Conservation (phyloP, 2,113 vertebrate species). For the Opisthocomus hoazin region DNA sequence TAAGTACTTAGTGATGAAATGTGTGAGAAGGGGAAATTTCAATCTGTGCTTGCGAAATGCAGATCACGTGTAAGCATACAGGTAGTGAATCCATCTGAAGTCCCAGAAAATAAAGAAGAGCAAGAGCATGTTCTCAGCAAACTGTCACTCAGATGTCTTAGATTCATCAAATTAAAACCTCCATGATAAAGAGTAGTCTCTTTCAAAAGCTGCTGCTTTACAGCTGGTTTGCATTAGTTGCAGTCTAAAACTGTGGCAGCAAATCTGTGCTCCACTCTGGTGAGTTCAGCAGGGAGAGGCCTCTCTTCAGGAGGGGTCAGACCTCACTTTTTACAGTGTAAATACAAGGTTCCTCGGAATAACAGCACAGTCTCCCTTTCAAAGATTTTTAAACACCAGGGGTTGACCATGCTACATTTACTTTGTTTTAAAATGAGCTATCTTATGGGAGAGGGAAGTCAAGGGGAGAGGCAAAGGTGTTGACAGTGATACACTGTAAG, state of each 20-base stretch:
- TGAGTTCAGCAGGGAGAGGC: conserved; percentile 56
- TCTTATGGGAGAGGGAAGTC: not conserved
- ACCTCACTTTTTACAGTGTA: conserved; percentile 67
- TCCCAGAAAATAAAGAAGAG: not conserved
- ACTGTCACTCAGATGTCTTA: conserved; percentile 12
- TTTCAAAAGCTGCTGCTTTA: conserved; percentile 28
- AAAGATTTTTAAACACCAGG: conserved; percentile 60
- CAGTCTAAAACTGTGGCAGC: conserved; percentile 61
- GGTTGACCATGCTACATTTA: conserved; percentile 59
- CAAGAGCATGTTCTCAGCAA: not conserved
- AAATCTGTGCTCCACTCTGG: conserved; percentile 15
- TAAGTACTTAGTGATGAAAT: not conserved
- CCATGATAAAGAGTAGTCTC: conserved; percentile 36
- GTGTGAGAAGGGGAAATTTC: not conserved
- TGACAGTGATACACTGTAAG: not conserved
- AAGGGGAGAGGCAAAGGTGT: not conserved
- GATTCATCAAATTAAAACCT: conserved; percentile 63
- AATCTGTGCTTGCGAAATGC: not conserved
- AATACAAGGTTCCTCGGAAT: conserved; percentile 59
- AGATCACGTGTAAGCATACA: not conserved
- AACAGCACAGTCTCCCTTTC: conserved; percentile 58
- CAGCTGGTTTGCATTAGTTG: conserved; percentile 79
- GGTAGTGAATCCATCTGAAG: not conserved
- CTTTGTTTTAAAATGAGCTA: conserved; percentile 62
- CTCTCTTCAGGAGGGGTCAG: conserved; percentile 69